Conservation (phyloP, 2,113 vertebrate genomes). For the Trochalopteron elliotii region DNA sequence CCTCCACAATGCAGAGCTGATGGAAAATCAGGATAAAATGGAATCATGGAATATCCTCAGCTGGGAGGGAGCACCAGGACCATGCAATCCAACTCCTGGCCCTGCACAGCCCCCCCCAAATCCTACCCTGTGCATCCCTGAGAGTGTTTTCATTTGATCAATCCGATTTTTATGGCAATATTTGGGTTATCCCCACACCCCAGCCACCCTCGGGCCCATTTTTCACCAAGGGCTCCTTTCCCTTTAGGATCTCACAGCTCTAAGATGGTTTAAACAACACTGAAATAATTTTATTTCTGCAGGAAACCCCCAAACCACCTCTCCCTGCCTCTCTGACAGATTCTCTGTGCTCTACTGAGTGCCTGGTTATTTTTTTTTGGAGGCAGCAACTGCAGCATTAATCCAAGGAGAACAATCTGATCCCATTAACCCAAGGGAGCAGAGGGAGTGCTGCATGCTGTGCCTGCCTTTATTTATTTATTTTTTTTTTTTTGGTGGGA, state of each 20-base stretch:
- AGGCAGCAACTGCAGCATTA: not conserved
- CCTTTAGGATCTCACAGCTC: not conserved
- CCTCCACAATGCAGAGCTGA: slow-evolving; percentile 60
- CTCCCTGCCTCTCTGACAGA: not conserved
- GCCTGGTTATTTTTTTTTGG: not conserved
- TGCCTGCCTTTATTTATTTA: too few relatives aligned
- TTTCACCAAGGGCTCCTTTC: not conserved
- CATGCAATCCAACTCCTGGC: not conserved
- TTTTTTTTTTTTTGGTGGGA: not conserved
- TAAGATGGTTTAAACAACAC: not conserved
- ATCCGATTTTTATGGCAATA: not conserved
- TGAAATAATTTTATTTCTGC: not conserved
- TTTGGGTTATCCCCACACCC: not conserved
- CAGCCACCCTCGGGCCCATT: not conserved
- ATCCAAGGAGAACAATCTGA: not conserved
- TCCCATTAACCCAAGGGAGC: not conserved
- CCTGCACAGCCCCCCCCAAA: not conserved
- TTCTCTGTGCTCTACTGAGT: not conserved
- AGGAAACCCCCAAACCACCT: not conserved
- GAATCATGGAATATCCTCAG: not conserved
- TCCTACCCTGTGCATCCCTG: not conserved
- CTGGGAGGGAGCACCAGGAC: not conserved
- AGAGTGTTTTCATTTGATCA: not conserved
- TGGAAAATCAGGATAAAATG: not conserved
- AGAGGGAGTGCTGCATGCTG: too few relatives aligned